phyloP scores from a whole-genome alignment of 2,113 vertebrate species.

The Poicephalus meyeri region DNA sequence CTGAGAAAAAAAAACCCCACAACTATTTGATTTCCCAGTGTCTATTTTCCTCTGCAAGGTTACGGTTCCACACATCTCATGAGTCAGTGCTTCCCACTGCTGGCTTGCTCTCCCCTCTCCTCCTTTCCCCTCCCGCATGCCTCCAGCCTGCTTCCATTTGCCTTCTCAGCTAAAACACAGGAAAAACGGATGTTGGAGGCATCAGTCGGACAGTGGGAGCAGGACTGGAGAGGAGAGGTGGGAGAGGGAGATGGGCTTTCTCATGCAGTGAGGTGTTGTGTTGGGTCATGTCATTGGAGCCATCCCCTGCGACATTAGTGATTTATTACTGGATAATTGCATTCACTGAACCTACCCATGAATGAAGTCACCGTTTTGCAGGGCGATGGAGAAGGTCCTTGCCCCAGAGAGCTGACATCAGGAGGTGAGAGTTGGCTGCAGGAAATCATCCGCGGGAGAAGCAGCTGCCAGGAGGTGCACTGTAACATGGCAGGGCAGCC shows the following conservation, averaged over 20 bases:
- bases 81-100: background rate
- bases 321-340: background rate
- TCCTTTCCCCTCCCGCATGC: background rate
- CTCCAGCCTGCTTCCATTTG: background rate
- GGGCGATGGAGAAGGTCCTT: background rate
- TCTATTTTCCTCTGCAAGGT: background rate
- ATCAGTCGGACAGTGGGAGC: background rate
- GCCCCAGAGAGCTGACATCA: background rate
- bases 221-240: background rate
- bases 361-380: background rate
- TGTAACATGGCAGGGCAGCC: background rate
- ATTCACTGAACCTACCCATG: background rate
- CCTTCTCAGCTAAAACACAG: fast-evolving
- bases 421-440: background rate
- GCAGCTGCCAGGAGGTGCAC: background rate
- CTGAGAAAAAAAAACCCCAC: background rate
- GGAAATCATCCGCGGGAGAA: background rate
- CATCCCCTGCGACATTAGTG: background rate
- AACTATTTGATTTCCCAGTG: background rate
- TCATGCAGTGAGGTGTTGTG: background rate
- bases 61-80: fast-evolving
- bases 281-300: background rate
- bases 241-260: fast-evolving
- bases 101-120: background rate
- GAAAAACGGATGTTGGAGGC: background rate